phyloP scores from a whole-genome alignment of 2,797 vertebrate genomes.

The Gephyroberyx darwinii region DNA sequence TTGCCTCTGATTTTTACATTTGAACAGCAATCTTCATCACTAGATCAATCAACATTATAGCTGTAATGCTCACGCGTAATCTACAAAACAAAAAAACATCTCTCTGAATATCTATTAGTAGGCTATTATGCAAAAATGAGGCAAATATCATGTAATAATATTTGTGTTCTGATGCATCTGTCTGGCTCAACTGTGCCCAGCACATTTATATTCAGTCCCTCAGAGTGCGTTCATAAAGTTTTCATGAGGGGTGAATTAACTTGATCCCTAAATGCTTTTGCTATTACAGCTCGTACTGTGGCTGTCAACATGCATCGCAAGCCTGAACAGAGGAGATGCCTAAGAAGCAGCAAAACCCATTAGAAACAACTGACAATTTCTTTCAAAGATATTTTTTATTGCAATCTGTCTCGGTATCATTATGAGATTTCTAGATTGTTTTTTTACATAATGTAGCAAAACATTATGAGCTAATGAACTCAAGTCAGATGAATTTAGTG shows the following conservation, averaged over 20 bases:
- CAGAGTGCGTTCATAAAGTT: slow-evolving; percentile 76
- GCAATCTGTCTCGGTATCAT: slow-evolving; percentile 2
- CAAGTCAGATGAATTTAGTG: slow-evolving; percentile 12
- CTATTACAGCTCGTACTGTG: slow-evolving; percentile 69
- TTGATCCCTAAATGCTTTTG: slow-evolving; percentile 71
- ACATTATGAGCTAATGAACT: slow-evolving; percentile 23
- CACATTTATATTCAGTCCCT: slow-evolving; percentile 71
- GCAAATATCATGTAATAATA: slow-evolving; percentile 21
- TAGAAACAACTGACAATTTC: slow-evolving; percentile 39
- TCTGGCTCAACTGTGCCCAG: slow-evolving; percentile 44
- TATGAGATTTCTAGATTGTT: slow-evolving; percentile 14
- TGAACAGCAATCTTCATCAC: not conserved
- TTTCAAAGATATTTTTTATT: slow-evolving; percentile 36
- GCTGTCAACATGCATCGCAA: slow-evolving; percentile 65
- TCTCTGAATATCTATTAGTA: slow-evolving; percentile 1
- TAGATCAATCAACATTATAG: not conserved
- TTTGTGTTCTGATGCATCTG: slow-evolving; percentile 45
- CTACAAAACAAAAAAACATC: not conserved
- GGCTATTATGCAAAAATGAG: slow-evolving; percentile 19
- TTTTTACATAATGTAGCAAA: not conserved
- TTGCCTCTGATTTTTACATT: slow-evolving; percentile 14
- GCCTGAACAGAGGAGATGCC: slow-evolving; percentile 49
- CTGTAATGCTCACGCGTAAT: slow-evolving; percentile 26
- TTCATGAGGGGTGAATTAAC: slow-evolving; percentile 78
- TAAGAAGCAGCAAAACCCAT: slow-evolving; percentile 41